Evolutionary conservation across 2,113 vertebrate species (phyloP).

Genomic region (Saccopteryx bilineata): DNA sequence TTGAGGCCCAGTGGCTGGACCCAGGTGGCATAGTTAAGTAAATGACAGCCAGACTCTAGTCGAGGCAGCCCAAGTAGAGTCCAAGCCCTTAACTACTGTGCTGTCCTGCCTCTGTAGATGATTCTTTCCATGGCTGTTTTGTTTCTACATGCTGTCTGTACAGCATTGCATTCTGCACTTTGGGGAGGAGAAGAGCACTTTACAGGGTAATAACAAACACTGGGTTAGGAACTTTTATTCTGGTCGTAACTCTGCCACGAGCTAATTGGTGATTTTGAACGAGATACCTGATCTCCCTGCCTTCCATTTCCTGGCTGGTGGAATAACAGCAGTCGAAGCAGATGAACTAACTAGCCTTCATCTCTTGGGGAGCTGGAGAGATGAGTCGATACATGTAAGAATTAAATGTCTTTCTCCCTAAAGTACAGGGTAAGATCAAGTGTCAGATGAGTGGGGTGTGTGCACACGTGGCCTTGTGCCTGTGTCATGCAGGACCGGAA

Average conservation of each 20-base stretch:
- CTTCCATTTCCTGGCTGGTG: slow-evolving; percentile 18
- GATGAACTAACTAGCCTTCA: slow-evolving; percentile 12
- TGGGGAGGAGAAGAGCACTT: background rate
- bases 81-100: background rate
- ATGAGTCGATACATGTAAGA: background rate
- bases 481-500: background rate
- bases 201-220: background rate
- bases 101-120: background rate
- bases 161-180: background rate
- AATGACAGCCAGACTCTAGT: background rate
- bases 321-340: background rate
- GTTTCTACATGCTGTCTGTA: background rate
- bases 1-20: background rate
- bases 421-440: background rate
- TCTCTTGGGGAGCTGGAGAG: background rate
- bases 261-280: slow-evolving; percentile 35
- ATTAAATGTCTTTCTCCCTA: slow-evolving; percentile 20
- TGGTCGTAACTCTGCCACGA: background rate
- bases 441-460: background rate
- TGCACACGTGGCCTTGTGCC: background rate
- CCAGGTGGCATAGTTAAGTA: background rate
- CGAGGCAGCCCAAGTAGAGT: background rate
- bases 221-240: slow-evolving; percentile 17
- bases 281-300: background rate
- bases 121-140: slow-evolving; percentile 30